Percentiles rank a stretch among this genome's conserved stretches.
Evolutionary conservation across 2,888 invertebrate species (phyloP).

Genomic region (Pteria penguin): DNA sequence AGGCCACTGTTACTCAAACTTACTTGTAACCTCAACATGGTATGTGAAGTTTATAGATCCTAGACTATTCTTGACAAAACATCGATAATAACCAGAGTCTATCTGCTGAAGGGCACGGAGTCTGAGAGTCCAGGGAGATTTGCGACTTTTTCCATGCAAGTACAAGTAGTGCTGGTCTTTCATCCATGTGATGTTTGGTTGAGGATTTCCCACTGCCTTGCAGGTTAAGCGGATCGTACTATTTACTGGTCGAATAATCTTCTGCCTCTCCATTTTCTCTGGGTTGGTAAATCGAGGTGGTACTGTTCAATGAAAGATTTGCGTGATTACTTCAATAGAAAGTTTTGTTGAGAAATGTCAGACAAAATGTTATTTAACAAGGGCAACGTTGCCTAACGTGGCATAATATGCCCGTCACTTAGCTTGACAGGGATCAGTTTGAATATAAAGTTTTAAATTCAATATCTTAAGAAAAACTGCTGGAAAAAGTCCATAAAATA

Average conservation of each 20-base stretch:
- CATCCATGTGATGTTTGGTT: constrained; percentile 79
- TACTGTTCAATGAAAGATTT: too few relatives aligned
- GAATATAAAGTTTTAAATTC: too few relatives aligned
- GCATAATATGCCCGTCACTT: too few relatives aligned
- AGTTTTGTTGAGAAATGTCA: too few relatives aligned
- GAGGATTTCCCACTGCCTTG: constrained; percentile 79
- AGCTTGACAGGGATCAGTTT: too few relatives aligned
- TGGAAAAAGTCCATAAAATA: too few relatives aligned
- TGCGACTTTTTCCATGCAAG: constrained; percentile 45
- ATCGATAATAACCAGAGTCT: constrained; percentile 80
- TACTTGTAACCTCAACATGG: constrained; percentile 76
- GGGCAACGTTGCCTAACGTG: too few relatives aligned
- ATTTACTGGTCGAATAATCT: constrained; percentile 67
- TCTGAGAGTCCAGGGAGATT: constrained; percentile 70
- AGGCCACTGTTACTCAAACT: too few relatives aligned
- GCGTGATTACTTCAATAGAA: too few relatives aligned
- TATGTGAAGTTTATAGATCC: constrained; percentile 80
- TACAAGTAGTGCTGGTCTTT: constrained; percentile 69
- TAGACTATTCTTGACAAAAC: constrained; percentile 79
- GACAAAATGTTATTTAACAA: too few relatives aligned
- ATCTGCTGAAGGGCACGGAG: constrained; percentile 69
- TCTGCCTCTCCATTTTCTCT: constrained; percentile 68
- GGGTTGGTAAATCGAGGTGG: constrained; percentile 67
- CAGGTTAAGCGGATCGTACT: constrained; percentile 79
- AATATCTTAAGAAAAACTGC: too few relatives aligned